These are phyloP conservation scores for Petrolisthes cinctipes DNA, from an alignment of 2,888 invertebrate species.

Conservation along the genomic window DNA sequence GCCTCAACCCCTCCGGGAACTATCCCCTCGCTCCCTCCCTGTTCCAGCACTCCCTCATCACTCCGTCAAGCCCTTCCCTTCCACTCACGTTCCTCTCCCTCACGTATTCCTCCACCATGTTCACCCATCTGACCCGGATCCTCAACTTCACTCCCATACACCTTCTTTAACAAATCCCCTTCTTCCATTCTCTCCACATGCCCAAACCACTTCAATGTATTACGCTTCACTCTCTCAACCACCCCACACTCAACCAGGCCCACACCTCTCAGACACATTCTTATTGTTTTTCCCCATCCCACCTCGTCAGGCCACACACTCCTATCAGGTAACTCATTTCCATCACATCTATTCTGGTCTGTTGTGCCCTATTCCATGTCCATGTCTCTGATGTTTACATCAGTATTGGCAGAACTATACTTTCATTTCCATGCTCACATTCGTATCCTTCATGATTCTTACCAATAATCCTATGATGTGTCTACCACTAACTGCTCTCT, in stretches of 20 bases:
- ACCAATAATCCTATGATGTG: neutral
- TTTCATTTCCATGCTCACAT: no score
- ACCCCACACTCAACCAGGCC: no score
- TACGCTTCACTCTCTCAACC: no score
- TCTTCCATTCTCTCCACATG: neutral
- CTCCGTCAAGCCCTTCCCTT: neutral
- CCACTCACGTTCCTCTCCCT: neutral
- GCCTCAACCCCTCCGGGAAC: neutral
- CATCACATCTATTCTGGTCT: no score
- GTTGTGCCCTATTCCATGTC: no score
- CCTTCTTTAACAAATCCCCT: neutral
- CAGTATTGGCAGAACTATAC: no score
- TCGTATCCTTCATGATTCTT: no score
- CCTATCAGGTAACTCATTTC: neutral
- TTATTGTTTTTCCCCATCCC: no score
- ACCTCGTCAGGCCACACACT: conserved; percentile 6
- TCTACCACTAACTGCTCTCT: neutral
- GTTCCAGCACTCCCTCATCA: neutral
- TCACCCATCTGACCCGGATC: neutral
- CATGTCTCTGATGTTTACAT: no score
- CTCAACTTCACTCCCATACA: neutral
- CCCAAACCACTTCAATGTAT: no score
- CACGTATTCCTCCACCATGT: neutral
- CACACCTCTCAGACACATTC: no score
- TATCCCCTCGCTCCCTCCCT: neutral